Conservation (phyloP, 2,888 invertebrate genomes). For the Eupeodes luniger region DNA sequence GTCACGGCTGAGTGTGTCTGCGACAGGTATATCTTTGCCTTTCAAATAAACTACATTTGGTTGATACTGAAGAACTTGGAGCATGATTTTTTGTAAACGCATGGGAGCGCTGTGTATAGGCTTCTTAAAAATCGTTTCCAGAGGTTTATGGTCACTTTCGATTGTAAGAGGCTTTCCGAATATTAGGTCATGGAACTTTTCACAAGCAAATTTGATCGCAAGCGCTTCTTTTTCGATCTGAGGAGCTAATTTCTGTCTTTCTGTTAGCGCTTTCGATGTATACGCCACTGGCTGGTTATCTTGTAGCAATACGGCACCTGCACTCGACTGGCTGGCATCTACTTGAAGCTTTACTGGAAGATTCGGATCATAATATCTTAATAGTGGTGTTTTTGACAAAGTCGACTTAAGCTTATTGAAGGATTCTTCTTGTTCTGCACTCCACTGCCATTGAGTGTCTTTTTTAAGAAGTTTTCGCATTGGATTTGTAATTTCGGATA, state of each 20-base stretch:
- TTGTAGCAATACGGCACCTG: constrained; percentile 49
- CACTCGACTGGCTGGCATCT: constrained; percentile 31
- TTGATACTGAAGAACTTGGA: constrained; percentile 75
- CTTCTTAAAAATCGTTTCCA: constrained; percentile 78
- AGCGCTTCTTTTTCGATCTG: constrained; percentile 48
- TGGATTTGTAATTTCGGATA: constrained; percentile 33
- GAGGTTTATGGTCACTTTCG: constrained; percentile 77
- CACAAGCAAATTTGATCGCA: constrained; percentile 48
- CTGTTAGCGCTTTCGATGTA: constrained; percentile 25
- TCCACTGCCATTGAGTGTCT: constrained; percentile 38
- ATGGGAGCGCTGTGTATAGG: constrained; percentile 6
- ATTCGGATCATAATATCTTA: constrained; percentile 40
- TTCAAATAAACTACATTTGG: constrained; percentile 74
- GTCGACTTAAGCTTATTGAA: constrained; percentile 38
- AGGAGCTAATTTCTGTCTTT: constrained; percentile 29
- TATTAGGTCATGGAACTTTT: constrained; percentile 77
- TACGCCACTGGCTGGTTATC: constrained; percentile 38
- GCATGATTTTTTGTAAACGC: constrained; percentile 75
- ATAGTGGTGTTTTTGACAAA: constrained; percentile 36
- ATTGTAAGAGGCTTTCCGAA: constrained; percentile 61
- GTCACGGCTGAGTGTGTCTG: constrained; percentile 65
- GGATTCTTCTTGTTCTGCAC: constrained; percentile 31
- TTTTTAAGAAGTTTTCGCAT: constrained; percentile 52
- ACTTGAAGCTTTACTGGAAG: constrained; percentile 35
- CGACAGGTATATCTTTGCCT: constrained; percentile 77